Conservation (phyloP, 2,797 vertebrate species). For the Diplodus sargus region DNA sequence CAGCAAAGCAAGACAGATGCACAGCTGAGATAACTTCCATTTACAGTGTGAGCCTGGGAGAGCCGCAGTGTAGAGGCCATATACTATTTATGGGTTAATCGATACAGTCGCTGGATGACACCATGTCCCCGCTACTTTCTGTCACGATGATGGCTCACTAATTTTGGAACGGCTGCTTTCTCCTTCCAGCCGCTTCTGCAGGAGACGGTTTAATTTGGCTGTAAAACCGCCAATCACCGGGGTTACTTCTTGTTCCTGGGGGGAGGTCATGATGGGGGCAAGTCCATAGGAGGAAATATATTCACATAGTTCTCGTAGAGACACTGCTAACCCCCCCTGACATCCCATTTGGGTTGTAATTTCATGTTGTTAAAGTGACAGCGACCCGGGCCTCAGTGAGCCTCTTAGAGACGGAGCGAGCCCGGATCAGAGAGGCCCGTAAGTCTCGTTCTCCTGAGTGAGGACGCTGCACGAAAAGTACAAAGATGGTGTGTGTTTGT, state of each 20-base stretch:
- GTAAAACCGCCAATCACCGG: slow-evolving; percentile 91
- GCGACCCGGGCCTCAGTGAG: slow-evolving; percentile 83
- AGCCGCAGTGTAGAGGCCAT: slow-evolving; percentile 69
- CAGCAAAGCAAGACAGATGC: slow-evolving; percentile 71
- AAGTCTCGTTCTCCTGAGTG: slow-evolving; percentile 56
- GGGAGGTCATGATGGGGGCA: slow-evolving; percentile 88
- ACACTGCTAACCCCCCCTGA: slow-evolving; percentile 87
- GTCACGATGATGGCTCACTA: slow-evolving; percentile 95
- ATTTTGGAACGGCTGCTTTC: slow-evolving; percentile 94
- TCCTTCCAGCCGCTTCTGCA: slow-evolving; percentile 70
- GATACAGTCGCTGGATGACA: slow-evolving; percentile 95
- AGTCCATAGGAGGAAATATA: slow-evolving; percentile 92
- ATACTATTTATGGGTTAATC: slow-evolving; percentile 91
- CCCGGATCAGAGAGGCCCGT: slow-evolving; percentile 68
- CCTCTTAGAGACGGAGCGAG: slow-evolving; percentile 65
- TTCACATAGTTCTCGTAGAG: slow-evolving; percentile 88
- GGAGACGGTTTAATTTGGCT: slow-evolving; percentile 90
- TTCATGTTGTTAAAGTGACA: slow-evolving; percentile 93
- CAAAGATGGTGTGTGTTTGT: neutral
- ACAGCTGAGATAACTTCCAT: slow-evolving; percentile 77
- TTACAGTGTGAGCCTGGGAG: slow-evolving; percentile 77
- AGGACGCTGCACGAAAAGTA: slow-evolving; percentile 21
- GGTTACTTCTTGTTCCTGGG: slow-evolving; percentile 87
- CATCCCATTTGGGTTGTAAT: slow-evolving; percentile 92
- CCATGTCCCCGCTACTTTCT: slow-evolving; percentile 94